Percentiles rank a stretch among this genome's conserved stretches.
Conservation (phyloP, 2,113 vertebrate genomes). For the Peromyscus maniculatus region DNA sequence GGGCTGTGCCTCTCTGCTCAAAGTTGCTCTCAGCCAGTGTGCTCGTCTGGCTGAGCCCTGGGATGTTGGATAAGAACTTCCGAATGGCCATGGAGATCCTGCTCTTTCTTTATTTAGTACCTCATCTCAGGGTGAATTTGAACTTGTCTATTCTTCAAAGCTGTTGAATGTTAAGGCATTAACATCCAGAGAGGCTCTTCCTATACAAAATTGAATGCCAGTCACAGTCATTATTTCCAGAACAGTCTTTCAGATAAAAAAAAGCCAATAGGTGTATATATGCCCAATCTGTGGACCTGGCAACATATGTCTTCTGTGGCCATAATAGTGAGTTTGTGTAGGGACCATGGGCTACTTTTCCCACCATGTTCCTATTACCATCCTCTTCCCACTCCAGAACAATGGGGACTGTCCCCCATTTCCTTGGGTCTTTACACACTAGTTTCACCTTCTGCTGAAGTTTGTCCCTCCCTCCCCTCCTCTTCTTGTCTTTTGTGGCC, state of each 20-base stretch:
- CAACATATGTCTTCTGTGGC: conserved; percentile 3
- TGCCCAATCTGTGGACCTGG: neutral
- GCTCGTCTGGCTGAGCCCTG: conserved; percentile 31
- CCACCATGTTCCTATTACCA: neutral
- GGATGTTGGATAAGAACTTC: conserved; percentile 14
- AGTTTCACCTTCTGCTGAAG: neutral
- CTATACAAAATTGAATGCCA: neutral
- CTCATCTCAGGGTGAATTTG: neutral
- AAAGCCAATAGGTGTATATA: neutral
- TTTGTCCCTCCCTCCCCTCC: neutral
- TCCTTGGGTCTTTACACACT: neutral
- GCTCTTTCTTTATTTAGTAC: neutral
- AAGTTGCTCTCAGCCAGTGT: neutral
- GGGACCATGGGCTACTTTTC: neutral
- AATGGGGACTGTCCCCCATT: neutral
- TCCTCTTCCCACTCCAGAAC: neutral
- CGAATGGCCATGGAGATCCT: neutral
- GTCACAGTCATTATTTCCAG: neutral
- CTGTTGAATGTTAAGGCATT: neutral
- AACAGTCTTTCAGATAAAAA: neutral
- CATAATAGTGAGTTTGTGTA: neutral
- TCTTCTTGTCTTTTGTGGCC: neutral
- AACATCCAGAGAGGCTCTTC: neutral
- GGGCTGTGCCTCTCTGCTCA: neutral
- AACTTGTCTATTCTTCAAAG: neutral